A percentile compares a stretch with the other conserved stretches of the same genome.
Conservation (phyloP, 64 coral and sea anemone genomes). For the Montipora efflorescens region DNA sequence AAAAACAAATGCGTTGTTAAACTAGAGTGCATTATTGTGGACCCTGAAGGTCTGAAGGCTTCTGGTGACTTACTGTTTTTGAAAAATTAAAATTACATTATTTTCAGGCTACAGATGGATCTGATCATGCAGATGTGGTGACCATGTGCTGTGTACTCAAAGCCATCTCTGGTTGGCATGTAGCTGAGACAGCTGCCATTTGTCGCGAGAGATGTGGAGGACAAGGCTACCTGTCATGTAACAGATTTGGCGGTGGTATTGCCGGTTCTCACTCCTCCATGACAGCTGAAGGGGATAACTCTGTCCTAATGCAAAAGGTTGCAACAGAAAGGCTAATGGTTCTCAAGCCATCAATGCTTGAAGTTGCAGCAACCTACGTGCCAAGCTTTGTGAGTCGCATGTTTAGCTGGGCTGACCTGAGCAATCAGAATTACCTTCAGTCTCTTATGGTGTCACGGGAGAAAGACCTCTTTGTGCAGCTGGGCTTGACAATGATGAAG, state of each 20-base stretch:
- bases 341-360: constrained; percentile 66
- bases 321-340: constrained; percentile 83
- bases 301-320: constrained; percentile 90
- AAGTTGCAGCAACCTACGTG: constrained; percentile 76
- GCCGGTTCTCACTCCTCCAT: constrained; percentile 91
- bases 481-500: constrained; percentile 88
- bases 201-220: constrained; percentile 91
- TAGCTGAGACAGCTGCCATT: constrained; percentile 74
- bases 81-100: background rate
- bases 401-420: constrained; percentile 72
- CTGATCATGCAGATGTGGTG: constrained; percentile 85
- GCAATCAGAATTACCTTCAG: constrained; percentile 70
- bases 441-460: constrained; percentile 72
- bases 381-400: constrained; percentile 67
- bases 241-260: constrained; percentile 82
- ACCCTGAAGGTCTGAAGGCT: background rate
- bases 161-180: constrained; percentile 86
- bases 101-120: constrained; percentile 72
- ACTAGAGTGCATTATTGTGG: background rate
- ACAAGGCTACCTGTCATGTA: constrained; percentile 87
- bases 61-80: background rate
- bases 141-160: constrained; percentile 94
- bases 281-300: constrained; percentile 93
- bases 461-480: constrained; percentile 69
- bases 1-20: too few relatives aligned